Percentiles rank a stretch among this genome's conserved stretches.
phyloP scores from a whole-genome alignment of 2,113 vertebrate species.

The Sceloporus tristichus region DNA sequence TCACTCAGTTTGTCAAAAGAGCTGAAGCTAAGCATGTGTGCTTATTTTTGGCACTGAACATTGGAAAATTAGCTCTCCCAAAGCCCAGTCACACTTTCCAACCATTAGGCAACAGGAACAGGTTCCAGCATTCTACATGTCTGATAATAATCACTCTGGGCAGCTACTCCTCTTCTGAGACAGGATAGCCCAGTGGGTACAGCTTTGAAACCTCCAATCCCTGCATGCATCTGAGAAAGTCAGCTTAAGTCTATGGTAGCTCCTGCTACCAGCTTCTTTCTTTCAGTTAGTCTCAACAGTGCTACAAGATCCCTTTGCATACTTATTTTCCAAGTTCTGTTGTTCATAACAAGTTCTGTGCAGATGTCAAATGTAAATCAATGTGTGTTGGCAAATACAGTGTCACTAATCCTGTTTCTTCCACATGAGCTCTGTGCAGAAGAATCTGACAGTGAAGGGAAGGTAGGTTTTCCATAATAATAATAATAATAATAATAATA shows the following conservation, averaged over 20 bases:
- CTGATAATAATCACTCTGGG: not conserved
- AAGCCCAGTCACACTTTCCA: conserved; percentile 46
- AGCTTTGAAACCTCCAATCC: not conserved
- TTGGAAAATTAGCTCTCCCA: conserved; percentile 43
- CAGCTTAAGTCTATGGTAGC: too few relatives aligned
- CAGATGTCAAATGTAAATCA: not conserved
- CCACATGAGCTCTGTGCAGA: not conserved
- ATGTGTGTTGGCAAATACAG: not conserved
- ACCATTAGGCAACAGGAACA: conserved; percentile 2
- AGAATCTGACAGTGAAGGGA: not conserved
- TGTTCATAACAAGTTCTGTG: not conserved
- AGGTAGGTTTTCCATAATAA: too few relatives aligned
- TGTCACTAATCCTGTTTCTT: not conserved
- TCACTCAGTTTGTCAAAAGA: conserved; percentile 54
- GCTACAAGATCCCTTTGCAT: too few relatives aligned
- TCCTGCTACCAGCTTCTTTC: too few relatives aligned
- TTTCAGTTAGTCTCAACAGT: too few relatives aligned
- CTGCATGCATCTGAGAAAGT: too few relatives aligned
- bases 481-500: too few relatives aligned
- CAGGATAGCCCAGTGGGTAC: not conserved
- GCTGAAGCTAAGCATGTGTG: conserved; percentile 45
- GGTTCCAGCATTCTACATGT: conserved; percentile 2
- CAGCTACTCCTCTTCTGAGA: not conserved
- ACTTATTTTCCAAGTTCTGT: not conserved
- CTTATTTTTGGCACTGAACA: conserved; percentile 54